These are phyloP conservation scores for Scaptomyza parva DNA, from an alignment of 2,888 invertebrate genomes.

Conservation along the genomic window DNA sequence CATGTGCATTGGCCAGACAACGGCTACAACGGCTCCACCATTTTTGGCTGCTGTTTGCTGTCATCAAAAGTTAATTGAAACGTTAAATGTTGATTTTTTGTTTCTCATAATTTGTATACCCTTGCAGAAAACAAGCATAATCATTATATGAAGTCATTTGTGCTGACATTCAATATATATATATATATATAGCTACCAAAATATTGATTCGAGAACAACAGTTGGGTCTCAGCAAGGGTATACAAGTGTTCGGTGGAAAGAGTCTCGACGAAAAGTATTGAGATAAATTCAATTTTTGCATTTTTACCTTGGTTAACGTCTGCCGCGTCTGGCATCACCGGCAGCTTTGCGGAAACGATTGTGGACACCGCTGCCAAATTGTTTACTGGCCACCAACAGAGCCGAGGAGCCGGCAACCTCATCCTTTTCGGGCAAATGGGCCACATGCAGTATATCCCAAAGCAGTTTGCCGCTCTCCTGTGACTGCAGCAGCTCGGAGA, in stretches of 20 bases:
- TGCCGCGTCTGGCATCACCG: conserved; percentile 54
- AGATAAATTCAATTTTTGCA: no score
- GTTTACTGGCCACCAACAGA: conserved; percentile 74
- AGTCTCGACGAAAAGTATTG: no score
- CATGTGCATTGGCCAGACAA: conserved; percentile 10
- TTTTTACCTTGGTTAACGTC: no score
- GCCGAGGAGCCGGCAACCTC: conserved; percentile 77
- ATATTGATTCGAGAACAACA: background rate
- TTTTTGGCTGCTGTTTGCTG: background rate
- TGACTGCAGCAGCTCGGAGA: conserved; percentile 90
- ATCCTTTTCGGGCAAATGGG: conserved; percentile 87
- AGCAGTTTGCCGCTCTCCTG: conserved; percentile 89
- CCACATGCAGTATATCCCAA: conserved; percentile 89
- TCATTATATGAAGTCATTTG: no score
- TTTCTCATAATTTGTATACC: conserved; percentile 3
- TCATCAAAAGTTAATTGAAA: conserved; percentile 49
- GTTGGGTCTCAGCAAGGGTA: conserved; percentile 1
- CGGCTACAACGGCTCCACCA: background rate
- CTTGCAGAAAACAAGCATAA: background rate
- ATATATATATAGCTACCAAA: no score
- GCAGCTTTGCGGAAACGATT: conserved; percentile 81
- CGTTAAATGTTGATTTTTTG: conserved; percentile 21
- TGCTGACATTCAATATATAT: background rate
- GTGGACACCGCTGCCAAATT: conserved; percentile 65
- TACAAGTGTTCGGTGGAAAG: background rate